phyloP scores from a whole-genome alignment of 2,888 invertebrate species.

The Drosophila kuntzei region DNA sequence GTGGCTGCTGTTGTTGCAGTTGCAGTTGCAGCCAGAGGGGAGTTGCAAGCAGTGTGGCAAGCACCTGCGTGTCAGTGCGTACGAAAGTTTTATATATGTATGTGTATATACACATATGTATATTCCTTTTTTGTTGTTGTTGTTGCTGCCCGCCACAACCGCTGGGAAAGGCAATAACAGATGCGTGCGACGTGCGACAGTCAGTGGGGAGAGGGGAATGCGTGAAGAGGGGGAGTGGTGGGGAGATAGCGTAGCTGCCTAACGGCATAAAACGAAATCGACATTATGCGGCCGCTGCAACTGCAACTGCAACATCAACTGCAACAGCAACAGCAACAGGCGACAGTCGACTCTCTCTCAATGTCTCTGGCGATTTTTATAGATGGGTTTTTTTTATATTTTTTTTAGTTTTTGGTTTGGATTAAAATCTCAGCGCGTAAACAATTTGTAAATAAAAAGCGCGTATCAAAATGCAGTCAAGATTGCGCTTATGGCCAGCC shows the following conservation, averaged over 20 bases:
- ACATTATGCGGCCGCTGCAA: slow-evolving; percentile 60
- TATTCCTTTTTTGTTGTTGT: slow-evolving; percentile 15
- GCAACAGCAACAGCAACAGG: slow-evolving; percentile 1
- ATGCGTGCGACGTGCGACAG: slow-evolving; percentile 29
- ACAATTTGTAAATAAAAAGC: slow-evolving; percentile 83
- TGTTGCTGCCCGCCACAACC: slow-evolving; percentile 18
- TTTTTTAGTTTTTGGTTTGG: slow-evolving; percentile 41
- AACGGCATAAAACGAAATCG: slow-evolving; percentile 81
- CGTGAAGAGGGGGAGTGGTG: slow-evolving; percentile 3
- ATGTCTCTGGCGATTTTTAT: slow-evolving; percentile 24
- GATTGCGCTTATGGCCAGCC: slow-evolving; percentile 69
- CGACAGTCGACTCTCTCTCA: slow-evolving; percentile 60
- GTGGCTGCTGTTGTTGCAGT: slow-evolving; percentile 16
- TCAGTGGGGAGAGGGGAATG: background rate
- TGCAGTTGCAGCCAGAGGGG: slow-evolving; percentile 23
- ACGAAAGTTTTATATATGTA: slow-evolving; percentile 60
- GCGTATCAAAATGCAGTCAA: slow-evolving; percentile 69
- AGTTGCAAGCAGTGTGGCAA: slow-evolving; percentile 40
- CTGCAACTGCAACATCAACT: slow-evolving; percentile 3
- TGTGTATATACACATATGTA: slow-evolving; percentile 14
- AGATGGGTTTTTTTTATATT: slow-evolving; percentile 19
- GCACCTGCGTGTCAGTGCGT: slow-evolving; percentile 78
- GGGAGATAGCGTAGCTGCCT: slow-evolving; percentile 49
- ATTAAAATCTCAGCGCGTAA: slow-evolving; percentile 81
- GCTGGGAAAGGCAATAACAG: slow-evolving; percentile 72